These are phyloP conservation scores for Cryptus viduatorius DNA, from an alignment of 2,888 invertebrate genomes.

Conservation along the genomic window DNA sequence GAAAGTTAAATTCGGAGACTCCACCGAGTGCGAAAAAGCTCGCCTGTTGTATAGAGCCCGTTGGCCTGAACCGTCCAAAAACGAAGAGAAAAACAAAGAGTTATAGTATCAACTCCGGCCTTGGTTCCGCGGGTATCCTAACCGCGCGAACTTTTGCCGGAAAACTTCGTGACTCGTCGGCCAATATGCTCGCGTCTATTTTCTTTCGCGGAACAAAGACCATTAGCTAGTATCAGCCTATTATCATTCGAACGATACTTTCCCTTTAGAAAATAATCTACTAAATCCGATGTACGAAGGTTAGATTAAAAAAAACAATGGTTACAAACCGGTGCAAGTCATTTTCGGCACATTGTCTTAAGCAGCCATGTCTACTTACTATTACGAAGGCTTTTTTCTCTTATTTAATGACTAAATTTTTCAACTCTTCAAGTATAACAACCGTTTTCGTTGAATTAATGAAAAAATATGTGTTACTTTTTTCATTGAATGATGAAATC, in stretches of 20 bases:
- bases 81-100: background rate
- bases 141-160: background rate
- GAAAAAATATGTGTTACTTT: no score
- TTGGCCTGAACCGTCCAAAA: background rate
- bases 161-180: background rate
- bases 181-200: slow-evolving; percentile 8
- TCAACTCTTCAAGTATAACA: no score
- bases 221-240: no score
- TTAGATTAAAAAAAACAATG: no score
- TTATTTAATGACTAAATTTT: no score
- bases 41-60: background rate
- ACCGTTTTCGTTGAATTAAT: no score
- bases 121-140: no score
- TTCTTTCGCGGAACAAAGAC: slow-evolving; percentile 20
- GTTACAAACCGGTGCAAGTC: no score
- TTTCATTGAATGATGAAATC: no score
- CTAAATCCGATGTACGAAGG: background rate
- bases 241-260: background rate
- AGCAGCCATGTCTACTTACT: no score
- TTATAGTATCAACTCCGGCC: background rate
- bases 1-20: background rate
- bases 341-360: no score
- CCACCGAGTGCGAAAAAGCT: slow-evolving; percentile 6
- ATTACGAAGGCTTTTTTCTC: no score
- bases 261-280: background rate